Base-by-base conservation (phyloP, 2,888 invertebrate genomes). In the Leucozona laternaria region DNA sequence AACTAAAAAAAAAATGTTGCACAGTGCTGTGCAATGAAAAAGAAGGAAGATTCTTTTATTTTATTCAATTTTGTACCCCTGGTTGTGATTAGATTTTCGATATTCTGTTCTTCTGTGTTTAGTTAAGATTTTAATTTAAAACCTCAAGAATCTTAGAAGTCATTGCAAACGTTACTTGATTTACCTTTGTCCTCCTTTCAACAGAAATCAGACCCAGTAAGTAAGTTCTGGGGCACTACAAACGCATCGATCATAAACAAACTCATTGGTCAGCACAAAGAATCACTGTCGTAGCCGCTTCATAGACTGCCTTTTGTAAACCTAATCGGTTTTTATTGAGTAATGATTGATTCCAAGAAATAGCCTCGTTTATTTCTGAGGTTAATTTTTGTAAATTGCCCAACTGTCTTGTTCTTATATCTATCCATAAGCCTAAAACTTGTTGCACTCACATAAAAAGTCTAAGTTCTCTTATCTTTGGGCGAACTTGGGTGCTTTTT, bases 221-320 rank as follows among this genome's bases (percentile, higher is more conserved):
- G 13, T 28, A 55, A 53, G 37, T 76, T 84, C 45, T 57, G 34
- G n/a, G 76, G 20, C 31, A 58, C 53, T 43, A 50, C 28, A 34
- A 66, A 77, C 60, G 60, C 76, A 80, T 80, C 72, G 76, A 72
- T 80, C 53, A 77, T 80, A 85, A 85, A 85, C 84, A 85, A 80
- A 85, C 50, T 25, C 43, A 68, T 17, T 50, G 64, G 62, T 20
- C 50, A 58, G 34, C 45, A 68, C 76, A 84, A 84, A 83, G 79
- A 73, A 68, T 72, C 45, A 43, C 66, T 77, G 76, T 60, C 37
- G 22, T 60, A 22, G 53, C 25, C 25, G 53, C 53, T 28, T 53
- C n/a, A n/a, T 28, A 25, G 7, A 40, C 15, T 40, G 40, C 40
- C 1, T 40, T 22, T 34, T 57, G 11, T 55, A 31, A 37, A 40